Evolutionary conservation across 2,888 invertebrate species (phyloP), one percentile per base, ranked within the genome.

Genomic region (Acanthacorydalis orientalis): DNA sequence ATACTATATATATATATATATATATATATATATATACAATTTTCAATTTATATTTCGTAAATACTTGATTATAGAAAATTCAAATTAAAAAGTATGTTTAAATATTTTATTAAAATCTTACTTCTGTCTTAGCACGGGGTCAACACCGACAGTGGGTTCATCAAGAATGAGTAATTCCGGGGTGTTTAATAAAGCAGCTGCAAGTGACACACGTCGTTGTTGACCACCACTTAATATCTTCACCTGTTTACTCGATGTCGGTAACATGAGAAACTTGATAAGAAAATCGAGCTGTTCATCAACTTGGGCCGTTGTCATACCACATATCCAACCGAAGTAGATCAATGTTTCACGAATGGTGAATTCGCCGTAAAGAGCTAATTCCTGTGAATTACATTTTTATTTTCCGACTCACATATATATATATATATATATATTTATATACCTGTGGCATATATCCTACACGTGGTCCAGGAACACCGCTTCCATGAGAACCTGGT

Each of bases 131-230:
- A 93, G 67, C 34, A 92, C 75, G 1, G 92, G 92, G 67, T 93
- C 92, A 2, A 93, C 86, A 34, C 92, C 93, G 12, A 91, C 92
- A 0, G 92, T 93, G 0, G 92, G 92, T 59, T 93, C 93, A 59
- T 93, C 93, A 49, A 93, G 68, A 57, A 93, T 92, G 50, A 93
- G 66, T 32, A 93, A 70, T 60, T 91, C 89, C 0, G 93, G 92
- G 51, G 88, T 84, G 53, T 92, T 89, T 39, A 93, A 70, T 32
- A 93, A 68, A 0, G 92, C 89, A 0, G 88, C 85, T 0, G 91
- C 88, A 54, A 93, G 75, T 0, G 92, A 92, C 2, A 91, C 85
- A 52, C 93, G 73, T 47, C 93, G 70, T 62, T 86, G 84, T 61
- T 93, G 92, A 11, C 93, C 93, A 40, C 92, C 93, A 54, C 92